Percentiles rank a stretch among this genome's conserved stretches.
Evolutionary conservation across 2,888 invertebrate species (phyloP).

Genomic region (Thysanoteuthis rhombus): DNA sequence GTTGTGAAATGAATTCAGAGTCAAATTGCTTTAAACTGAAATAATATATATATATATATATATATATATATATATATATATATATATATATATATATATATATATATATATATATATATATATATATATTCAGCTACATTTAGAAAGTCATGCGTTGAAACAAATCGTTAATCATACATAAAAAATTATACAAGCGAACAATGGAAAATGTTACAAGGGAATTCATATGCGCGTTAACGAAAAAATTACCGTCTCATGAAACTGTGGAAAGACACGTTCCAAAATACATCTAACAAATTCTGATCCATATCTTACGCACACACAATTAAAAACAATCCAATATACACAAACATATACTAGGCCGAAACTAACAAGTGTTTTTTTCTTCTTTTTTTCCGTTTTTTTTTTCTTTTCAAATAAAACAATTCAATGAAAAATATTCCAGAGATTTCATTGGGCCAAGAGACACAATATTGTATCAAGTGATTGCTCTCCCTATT

Average conservation of each 20-base stretch:
- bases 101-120: background rate
- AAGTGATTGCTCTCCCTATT: background rate
- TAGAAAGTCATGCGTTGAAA: background rate
- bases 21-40: too few species aligned
- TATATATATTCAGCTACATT: background rate
- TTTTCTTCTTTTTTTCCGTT: background rate
- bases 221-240: background rate
- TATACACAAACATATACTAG: background rate
- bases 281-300: background rate
- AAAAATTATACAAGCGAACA: background rate
- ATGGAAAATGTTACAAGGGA: background rate
- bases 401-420: background rate
- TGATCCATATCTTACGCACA: background rate
- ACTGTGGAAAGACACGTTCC: background rate
- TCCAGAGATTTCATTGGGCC: background rate
- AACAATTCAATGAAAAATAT: background rate
- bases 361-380: background rate
- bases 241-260: background rate
- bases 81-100: background rate
- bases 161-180: background rate
- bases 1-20: background rate
- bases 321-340: background rate
- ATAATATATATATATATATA: background rate
- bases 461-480: background rate
- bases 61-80: background rate